A percentile compares a stretch with the other conserved stretches of the same genome.
Evolutionary conservation across 1,140 invertebrate genomes (phyloP).

Genomic region (Macrobrachium nipponense): DNA sequence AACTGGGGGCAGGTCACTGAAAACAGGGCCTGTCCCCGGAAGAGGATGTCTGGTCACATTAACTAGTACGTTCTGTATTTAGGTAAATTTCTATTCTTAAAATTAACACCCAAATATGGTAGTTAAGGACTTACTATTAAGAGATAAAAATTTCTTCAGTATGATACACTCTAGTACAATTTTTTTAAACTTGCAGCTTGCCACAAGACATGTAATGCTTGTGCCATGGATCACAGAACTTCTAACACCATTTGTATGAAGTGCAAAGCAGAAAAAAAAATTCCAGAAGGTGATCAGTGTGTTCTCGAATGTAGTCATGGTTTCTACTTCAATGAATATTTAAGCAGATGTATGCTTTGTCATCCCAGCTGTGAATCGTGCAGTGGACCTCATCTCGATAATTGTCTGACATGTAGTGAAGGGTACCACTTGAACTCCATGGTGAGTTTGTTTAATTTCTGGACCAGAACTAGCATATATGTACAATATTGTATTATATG

Average conservation of each 20-base stretch:
- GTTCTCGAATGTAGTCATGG: slow-evolving; percentile 41
- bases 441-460: slow-evolving; percentile 15
- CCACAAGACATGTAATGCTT: slow-evolving; percentile 35
- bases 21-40: no score
- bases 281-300: slow-evolving; percentile 38
- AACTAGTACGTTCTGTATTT: no score
- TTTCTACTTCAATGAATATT: slow-evolving; percentile 9
- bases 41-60: no score
- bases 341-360: slow-evolving; percentile 35
- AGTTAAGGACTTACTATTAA: no score
- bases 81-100: no score
- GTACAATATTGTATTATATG: no score
- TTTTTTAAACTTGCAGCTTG: slow-evolving; percentile 18
- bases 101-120: no score
- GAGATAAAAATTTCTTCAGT: no score
- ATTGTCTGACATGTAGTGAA: slow-evolving; percentile 41
- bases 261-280: slow-evolving; percentile 25
- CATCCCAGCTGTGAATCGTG: slow-evolving; percentile 51
- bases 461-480: no score
- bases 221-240: slow-evolving; percentile 17
- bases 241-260: slow-evolving; percentile 32
- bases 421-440: slow-evolving; percentile 15
- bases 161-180: background rate
- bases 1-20: no score
- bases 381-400: slow-evolving; percentile 23